Evolutionary conservation across 2,797 vertebrate species (phyloP).

Genomic region (Fringilla coelebs): DNA sequence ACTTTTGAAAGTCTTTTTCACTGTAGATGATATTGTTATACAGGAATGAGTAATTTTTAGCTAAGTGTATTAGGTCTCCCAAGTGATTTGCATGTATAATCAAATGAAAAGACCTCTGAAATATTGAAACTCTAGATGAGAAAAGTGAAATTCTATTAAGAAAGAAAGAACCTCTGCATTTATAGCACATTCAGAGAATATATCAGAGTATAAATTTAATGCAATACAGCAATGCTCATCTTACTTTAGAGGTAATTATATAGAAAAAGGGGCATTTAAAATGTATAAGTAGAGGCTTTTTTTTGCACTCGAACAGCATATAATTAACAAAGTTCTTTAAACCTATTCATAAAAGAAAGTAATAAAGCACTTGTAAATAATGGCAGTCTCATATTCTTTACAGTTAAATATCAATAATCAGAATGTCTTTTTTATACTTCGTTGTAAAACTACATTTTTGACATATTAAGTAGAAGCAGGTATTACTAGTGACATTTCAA

Average conservation of each 20-base stretch:
- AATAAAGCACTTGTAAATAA: conserved; percentile 76
- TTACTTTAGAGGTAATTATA: conserved; percentile 73
- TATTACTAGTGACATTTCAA: conserved; percentile 60
- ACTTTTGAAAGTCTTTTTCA: conserved; percentile 40
- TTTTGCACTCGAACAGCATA: conserved; percentile 53
- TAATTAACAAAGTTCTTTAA: conserved; percentile 75
- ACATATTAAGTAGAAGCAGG: conserved; percentile 64
- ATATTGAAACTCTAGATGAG: conserved; percentile 57
- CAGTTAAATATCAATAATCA: conserved; percentile 71
- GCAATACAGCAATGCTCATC: conserved; percentile 60
- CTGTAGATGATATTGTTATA: conserved; percentile 42
- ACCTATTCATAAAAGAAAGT: conserved; percentile 71
- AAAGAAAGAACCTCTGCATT: conserved; percentile 58
- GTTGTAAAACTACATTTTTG: conserved; percentile 61
- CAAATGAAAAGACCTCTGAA: conserved; percentile 61
- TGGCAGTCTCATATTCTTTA: conserved; percentile 63
- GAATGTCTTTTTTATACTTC: conserved; percentile 58
- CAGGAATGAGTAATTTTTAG: conserved; percentile 62
- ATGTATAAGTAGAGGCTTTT: conserved; percentile 55
- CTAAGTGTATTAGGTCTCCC: conserved; percentile 59
- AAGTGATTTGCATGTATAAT: conserved; percentile 68
- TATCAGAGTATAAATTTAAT: conserved; percentile 59
- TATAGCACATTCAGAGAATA: conserved; percentile 56
- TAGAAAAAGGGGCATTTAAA: conserved; percentile 65
- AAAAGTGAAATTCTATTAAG: conserved; percentile 69